These are phyloP conservation scores for Heterodera filipjevi DNA, from an alignment of 2,888 invertebrate species.

Conservation along the genomic window DNA sequence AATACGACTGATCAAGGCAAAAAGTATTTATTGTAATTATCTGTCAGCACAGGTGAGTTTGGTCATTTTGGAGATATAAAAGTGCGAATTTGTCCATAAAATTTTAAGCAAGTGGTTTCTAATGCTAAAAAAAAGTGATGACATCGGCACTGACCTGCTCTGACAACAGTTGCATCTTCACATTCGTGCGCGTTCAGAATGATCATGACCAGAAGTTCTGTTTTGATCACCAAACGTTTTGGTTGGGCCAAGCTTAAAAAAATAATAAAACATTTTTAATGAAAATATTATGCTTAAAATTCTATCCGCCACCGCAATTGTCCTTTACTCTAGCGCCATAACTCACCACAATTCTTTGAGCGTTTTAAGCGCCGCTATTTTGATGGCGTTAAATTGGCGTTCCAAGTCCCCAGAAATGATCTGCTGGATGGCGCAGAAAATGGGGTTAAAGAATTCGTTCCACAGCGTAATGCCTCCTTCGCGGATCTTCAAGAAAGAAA, in stretches of 20 bases:
- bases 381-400: neutral
- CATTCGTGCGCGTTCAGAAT: slow-evolving; percentile 83
- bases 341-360: slow-evolving; percentile 83
- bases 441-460: slow-evolving; percentile 70
- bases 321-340: too few species aligned
- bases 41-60: too few species aligned
- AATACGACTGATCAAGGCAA: too few species aligned
- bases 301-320: too few species aligned
- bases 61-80: too few species aligned
- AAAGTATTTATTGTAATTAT: too few species aligned
- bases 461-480: slow-evolving; percentile 69
- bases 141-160: slow-evolving; percentile 66
- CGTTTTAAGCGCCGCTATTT: slow-evolving; percentile 75
- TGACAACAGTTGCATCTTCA: slow-evolving; percentile 66
- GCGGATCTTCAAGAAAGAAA: slow-evolving; percentile 62
- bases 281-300: too few species aligned
- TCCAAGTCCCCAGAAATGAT: slow-evolving; percentile 46
- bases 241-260: slow-evolving; percentile 68
- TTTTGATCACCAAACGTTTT: slow-evolving; percentile 82
- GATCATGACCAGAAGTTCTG: slow-evolving; percentile 85
- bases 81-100: too few species aligned
- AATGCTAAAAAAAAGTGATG: too few species aligned
- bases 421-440: slow-evolving; percentile 72
- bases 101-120: too few species aligned
- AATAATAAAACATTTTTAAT: neutral